A percentile compares a stretch with the other conserved stretches of the same genome.
These are phyloP conservation scores for Agrochola macilenta DNA, from an alignment of 2,888 invertebrate species.

Conservation along the genomic window DNA sequence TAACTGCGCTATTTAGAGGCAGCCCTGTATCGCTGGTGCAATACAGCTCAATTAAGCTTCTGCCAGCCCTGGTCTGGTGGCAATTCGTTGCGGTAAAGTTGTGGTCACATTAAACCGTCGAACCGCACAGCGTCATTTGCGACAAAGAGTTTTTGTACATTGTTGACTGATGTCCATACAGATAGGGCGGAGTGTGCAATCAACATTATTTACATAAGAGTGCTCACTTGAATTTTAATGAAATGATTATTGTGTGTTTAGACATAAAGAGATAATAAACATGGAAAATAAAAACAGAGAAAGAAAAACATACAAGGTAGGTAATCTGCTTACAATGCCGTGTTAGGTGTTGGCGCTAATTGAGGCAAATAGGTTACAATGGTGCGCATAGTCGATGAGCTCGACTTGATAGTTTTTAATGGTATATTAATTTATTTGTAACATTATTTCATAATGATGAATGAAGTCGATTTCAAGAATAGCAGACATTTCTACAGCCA, in stretches of 20 bases:
- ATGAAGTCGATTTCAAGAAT: background rate
- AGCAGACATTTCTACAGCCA: background rate
- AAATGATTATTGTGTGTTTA: constrained; percentile 37
- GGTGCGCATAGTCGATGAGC: constrained; percentile 41
- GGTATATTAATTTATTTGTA: constrained; percentile 18
- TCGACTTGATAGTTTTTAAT: constrained; percentile 35
- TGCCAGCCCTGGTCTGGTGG: constrained; percentile 72
- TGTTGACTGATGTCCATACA: constrained; percentile 63
- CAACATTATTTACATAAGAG: constrained; percentile 53
- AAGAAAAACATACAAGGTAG: constrained; percentile 31
- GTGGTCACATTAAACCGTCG: constrained; percentile 79
- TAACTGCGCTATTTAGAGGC: constrained; percentile 68
- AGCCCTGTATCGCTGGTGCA: constrained; percentile 67
- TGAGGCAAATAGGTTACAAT: constrained; percentile 58
- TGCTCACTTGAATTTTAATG: constrained; percentile 57
- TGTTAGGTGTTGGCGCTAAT: constrained; percentile 58
- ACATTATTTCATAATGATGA: constrained; percentile 8
- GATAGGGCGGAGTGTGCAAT: constrained; percentile 49
- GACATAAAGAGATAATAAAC: constrained; percentile 21
- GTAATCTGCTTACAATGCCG: constrained; percentile 56
- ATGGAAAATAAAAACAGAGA: constrained; percentile 19
- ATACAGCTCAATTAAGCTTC: constrained; percentile 79
- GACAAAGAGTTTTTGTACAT: constrained; percentile 67
- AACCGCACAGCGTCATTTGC: constrained; percentile 74
- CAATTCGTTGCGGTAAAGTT: constrained; percentile 80